phyloP scores from a whole-genome alignment of 2,113 vertebrate genomes.

The Strix uralensis region DNA sequence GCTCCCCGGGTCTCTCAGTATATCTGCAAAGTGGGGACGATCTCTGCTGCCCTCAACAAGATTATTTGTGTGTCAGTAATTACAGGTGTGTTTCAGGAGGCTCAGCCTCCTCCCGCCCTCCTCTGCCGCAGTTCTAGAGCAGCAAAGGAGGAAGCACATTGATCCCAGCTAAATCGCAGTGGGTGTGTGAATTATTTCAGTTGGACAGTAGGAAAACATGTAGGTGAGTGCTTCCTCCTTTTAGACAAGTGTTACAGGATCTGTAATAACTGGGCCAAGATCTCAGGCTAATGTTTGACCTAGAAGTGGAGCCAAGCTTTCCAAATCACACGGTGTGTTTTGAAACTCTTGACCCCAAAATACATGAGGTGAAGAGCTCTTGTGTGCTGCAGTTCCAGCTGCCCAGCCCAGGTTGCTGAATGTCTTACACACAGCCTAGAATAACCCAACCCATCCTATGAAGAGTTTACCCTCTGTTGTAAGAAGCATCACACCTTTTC shows the following conservation, averaged over 20 bases:
- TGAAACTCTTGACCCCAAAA: not conserved
- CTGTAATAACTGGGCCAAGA: not conserved
- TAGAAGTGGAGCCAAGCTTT: not conserved
- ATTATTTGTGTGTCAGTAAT: no score
- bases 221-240: not conserved
- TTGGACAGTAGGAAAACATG: accelerated
- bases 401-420: not conserved
- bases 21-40: accelerated
- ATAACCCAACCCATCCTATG: accelerated
- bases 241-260: not conserved
- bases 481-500: not conserved
- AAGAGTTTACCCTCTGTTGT: not conserved
- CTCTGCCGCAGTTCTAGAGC: not conserved
- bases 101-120: not conserved
- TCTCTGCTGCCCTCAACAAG: not conserved
- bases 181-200: not conserved
- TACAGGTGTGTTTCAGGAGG: accelerated
- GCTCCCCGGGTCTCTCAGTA: accelerated
- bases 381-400: not conserved
- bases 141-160: accelerated
- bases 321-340: accelerated
- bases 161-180: not conserved
- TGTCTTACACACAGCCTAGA: not conserved
- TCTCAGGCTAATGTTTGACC: not conserved
- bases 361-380: not conserved